These are phyloP conservation scores for Cydia splendana DNA, from an alignment of 1,140 invertebrate genomes.

Conservation along the genomic window DNA sequence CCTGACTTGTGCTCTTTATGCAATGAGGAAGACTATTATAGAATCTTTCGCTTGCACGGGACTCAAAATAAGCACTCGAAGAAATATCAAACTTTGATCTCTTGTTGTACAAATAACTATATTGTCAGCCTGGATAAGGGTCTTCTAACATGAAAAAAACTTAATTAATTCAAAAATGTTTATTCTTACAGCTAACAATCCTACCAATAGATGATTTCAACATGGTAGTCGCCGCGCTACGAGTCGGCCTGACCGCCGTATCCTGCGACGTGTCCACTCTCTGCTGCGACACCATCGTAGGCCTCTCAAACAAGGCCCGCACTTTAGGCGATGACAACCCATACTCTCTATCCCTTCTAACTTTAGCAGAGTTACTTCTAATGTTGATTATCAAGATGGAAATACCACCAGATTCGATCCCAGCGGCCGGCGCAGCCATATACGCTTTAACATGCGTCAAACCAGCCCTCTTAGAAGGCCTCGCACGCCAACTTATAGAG, in stretches of 20 bases:
- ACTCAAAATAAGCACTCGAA: too few species aligned
- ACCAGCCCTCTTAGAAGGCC: constrained; percentile 64
- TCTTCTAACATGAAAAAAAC: too few species aligned
- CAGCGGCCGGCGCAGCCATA: constrained; percentile 67
- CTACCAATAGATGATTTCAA: constrained; percentile 71
- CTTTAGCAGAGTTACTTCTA: constrained; percentile 63
- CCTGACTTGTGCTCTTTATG: too few species aligned
- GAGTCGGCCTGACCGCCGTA: constrained; percentile 69
- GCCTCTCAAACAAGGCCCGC: constrained; percentile 61
- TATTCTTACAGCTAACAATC: constrained; percentile 56
- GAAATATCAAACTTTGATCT: too few species aligned
- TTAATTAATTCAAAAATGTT: not conserved
- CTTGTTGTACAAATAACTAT: too few species aligned
- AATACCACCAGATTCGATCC: constrained; percentile 70
- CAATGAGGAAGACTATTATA: too few species aligned
- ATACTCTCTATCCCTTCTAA: constrained; percentile 59
- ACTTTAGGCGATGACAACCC: constrained; percentile 62
- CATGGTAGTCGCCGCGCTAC: constrained; percentile 69
- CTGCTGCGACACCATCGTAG: constrained; percentile 72
- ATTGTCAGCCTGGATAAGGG: too few species aligned
- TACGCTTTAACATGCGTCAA: constrained; percentile 71
- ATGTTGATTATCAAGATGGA: constrained; percentile 76
- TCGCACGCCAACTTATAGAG: constrained; percentile 67
- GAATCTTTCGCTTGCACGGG: too few species aligned
- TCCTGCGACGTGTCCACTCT: constrained; percentile 72